Conservation (phyloP, 2,888 invertebrate species). For the Eristalinus aeneus region DNA sequence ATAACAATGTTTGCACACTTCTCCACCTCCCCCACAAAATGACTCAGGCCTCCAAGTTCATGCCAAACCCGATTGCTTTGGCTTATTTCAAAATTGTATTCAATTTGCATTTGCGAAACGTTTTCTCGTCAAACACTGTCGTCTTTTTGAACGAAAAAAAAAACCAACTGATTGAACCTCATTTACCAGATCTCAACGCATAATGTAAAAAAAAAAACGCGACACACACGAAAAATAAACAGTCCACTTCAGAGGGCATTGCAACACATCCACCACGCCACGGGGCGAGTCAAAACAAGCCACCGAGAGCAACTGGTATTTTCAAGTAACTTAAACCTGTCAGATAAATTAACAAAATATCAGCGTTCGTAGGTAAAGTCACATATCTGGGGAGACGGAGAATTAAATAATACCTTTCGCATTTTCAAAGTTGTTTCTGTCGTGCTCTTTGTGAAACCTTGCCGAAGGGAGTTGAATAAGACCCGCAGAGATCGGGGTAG, state of each 20-base stretch:
- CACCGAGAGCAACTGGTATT: conserved; percentile 48
- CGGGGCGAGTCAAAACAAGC: background rate
- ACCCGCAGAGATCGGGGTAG: background rate
- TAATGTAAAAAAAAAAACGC: conserved; percentile 17
- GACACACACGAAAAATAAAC: conserved; percentile 24
- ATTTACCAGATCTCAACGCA: conserved; percentile 12
- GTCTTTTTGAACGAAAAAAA: background rate
- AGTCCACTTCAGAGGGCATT: conserved; percentile 41
- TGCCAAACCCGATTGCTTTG: background rate
- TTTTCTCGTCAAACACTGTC: conserved; percentile 2
- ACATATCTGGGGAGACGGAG: background rate
- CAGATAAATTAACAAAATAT: conserved; percentile 56
- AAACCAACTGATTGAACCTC: conserved; percentile 28
- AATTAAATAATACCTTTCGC: conserved; percentile 33
- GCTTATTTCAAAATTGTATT: background rate
- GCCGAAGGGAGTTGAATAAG: conserved; percentile 27
- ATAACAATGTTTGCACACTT: background rate
- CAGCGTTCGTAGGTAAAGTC: conserved; percentile 4
- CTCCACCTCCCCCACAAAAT: background rate
- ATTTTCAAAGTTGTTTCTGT: background rate
- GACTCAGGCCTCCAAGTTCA: background rate
- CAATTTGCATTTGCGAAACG: conserved; percentile 19
- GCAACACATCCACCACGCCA: conserved; percentile 35
- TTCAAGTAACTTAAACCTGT: conserved; percentile 52
- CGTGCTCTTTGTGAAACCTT: conserved; percentile 4